Evolutionary conservation across 2,888 invertebrate genomes (phyloP), one percentile per base, ranked within the genome.

Genomic region (Melanchra persicariae): DNA sequence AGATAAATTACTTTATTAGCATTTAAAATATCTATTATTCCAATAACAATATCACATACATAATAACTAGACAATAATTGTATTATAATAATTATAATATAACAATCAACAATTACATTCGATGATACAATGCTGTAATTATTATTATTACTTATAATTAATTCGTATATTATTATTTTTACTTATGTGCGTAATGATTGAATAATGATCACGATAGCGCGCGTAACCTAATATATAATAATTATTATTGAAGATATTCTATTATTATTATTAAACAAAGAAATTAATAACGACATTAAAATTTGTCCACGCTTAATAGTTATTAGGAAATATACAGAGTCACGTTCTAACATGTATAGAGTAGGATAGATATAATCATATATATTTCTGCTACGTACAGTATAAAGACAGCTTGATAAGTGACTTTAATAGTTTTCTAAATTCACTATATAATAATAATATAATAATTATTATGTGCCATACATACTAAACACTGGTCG

Each of bases 21-120:
- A 87, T 93, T 94, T 92, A 93, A 93, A 85, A 94, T 94, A 94
- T 94, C 93, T 94, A 93, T 94, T 90, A 94, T 89, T 94, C 91
- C 92, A 93, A 94, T 95, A 95, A 95, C 95, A 95, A 94, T 95
- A 95, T 95, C 95, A 95, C 95, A 95, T 95, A 94, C 90, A 93
- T 86, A 86, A 86, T 92, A 93, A 92, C 94, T 95, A 95, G 93
- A 94, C 93, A 93, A 92, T 94, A 92, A 91, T 92, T 82, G 72
- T 86, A 89, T 91, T 90, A 91, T 88, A 90, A 89, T 88, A 88
- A 89, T 92, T 90, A 88, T 85, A 82, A 77, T 86, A 93, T 93
- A 95, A 95, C 94, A 94, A 93, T 93, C 92, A 95, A 95, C 95
- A 95, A 94, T 91, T 91, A 92, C 91, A 92, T 95, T 95, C 95